Percentiles rank a stretch among this genome's conserved stretches.
phyloP scores from a whole-genome alignment of 2,113 vertebrate species.

The Illadopsis cleaveri region DNA sequence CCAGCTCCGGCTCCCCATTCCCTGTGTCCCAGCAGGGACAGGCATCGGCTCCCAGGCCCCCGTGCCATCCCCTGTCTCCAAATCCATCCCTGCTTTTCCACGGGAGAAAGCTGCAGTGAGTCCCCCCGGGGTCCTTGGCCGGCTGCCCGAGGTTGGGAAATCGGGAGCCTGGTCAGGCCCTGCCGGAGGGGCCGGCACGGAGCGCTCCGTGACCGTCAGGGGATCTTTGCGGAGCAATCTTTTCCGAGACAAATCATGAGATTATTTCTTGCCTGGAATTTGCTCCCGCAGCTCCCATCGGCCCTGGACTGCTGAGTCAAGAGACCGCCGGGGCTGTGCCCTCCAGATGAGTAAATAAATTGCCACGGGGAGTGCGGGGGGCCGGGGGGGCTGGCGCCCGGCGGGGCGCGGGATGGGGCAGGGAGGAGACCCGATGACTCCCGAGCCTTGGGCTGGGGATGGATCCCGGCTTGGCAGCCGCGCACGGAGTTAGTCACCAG shows the following conservation, averaged over 20 bases:
- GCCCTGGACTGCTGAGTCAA: conserved; percentile 69
- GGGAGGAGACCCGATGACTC: conserved; percentile 17
- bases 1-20: neutral
- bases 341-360: conserved; percentile 72
- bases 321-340: conserved; percentile 55
- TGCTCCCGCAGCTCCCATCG: conserved; percentile 47
- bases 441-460: conserved; percentile 25
- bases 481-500: conserved; percentile 60
- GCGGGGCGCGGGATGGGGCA: neutral
- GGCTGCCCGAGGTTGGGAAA: conserved; percentile 44
- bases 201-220: conserved; percentile 32
- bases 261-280: conserved; percentile 71
- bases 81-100: neutral
- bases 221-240: conserved; percentile 64
- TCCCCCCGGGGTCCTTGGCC: neutral
- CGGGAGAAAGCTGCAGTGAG: neutral
- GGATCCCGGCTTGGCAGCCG: conserved; percentile 41
- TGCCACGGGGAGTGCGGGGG: neutral
- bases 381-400: neutral
- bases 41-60: accelerated
- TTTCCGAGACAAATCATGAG: conserved; percentile 72
- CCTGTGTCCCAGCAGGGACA: accelerated
- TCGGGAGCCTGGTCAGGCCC: neutral
- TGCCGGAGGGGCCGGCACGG: conserved; percentile 3
- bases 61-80: accelerated